Conservation (phyloP, 2,888 invertebrate genomes). For the Drosophila pegasa region DNA sequence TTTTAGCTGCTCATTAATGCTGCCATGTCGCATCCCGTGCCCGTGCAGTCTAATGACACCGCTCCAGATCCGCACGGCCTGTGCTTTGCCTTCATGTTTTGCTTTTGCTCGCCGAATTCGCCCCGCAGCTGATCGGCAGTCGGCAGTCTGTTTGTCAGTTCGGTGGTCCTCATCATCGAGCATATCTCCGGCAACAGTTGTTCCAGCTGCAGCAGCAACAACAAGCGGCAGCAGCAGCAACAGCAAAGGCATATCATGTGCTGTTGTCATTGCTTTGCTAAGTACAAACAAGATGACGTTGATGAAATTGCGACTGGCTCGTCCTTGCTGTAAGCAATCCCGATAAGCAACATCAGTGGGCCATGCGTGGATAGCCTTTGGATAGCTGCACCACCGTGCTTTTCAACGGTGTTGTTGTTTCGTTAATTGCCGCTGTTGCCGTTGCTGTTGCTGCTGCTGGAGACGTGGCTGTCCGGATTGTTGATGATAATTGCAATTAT, state of each 20-base stretch:
- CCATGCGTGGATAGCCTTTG: background rate
- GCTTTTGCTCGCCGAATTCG: conserved; percentile 39
- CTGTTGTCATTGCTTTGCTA: conserved; percentile 74
- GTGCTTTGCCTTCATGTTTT: conserved; percentile 22
- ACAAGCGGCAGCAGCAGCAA: background rate
- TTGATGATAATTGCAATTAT: conserved; percentile 72
- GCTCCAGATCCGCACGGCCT: background rate
- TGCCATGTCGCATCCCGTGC: conserved; percentile 28
- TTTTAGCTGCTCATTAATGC: conserved; percentile 54
- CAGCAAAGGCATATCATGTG: conserved; percentile 11
- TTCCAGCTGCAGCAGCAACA: conserved; percentile 42
- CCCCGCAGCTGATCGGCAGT: conserved; percentile 51
- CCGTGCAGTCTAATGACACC: background rate
- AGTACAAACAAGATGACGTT: conserved; percentile 62
- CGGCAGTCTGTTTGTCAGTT: conserved; percentile 22
- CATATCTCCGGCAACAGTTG: conserved; percentile 36
- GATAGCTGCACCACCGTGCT: conserved; percentile 7
- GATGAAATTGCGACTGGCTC: conserved; percentile 50
- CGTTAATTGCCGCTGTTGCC: conserved; percentile 20
- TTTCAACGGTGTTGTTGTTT: conserved; percentile 12
- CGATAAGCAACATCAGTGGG: conserved; percentile 10
- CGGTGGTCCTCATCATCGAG: conserved; percentile 17
- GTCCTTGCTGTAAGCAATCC: conserved; percentile 18
- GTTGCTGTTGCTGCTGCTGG: conserved; percentile 19
- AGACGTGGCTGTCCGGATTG: conserved; percentile 29